Evolutionary conservation across 1,140 invertebrate genomes (phyloP), one percentile per base, ranked within the genome.

Genomic region (Atta cephalotes): DNA sequence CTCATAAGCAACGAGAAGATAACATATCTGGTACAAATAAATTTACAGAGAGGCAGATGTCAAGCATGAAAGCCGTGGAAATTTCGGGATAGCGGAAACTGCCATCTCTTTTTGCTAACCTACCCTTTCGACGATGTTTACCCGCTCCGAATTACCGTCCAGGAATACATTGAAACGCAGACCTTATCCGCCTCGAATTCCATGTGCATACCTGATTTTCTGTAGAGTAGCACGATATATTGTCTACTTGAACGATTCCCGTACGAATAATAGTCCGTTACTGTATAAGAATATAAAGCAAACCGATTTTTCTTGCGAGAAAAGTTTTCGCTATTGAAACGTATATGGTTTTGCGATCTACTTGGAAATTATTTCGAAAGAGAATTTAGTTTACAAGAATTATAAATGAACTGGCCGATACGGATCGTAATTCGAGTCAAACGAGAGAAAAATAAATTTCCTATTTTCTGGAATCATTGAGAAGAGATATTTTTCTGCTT

Each of bases 141-240:
- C 71, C n/a, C 65, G 68, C 51, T 51, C 70, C 25, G 35, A 68
- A 68, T 68, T 68, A 68, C 60, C 70, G 56, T 88, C 63, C 56
- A 77, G 74, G 49, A 76, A 87, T 74, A 81, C 87, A 87, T 88
- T 51, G 87, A 87, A 84, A 88, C 62, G 56, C 81, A 87, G 78
- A 78, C 25, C 18, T 60, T 18, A 21, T 31, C 28, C 25, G 31
- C 31, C n/a, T 45, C 4, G 60, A 65, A 79, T 66, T 79, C n/a
- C 62, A 45, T 45, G 18, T 65, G 60, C 77, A 66, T 79, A 79
- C 39, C 39, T 65, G 53, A 68, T 68, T 68, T 56, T 58, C 72
- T 58, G 14, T 16, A 60, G 28, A 58, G 12, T 5, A 18, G 12
- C n/a, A 21, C n/a, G 18, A 65, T 79, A 21, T 49, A 76, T 58